Evolutionary conservation across 2,888 invertebrate species (phyloP).

Genomic region (Notodonta ziczac): DNA sequence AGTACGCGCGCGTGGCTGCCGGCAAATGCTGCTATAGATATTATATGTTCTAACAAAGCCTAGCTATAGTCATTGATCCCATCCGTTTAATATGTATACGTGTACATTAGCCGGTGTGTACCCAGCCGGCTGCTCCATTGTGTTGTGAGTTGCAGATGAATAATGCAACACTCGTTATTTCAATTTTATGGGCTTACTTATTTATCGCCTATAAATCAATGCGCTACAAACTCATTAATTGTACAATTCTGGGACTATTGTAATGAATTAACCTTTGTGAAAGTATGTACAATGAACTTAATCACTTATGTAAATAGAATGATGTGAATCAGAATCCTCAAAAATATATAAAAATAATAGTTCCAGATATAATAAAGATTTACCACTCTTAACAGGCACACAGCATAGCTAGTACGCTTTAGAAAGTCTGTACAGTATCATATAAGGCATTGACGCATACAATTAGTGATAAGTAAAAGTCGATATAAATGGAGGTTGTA

Average conservation of each 20-base stretch:
- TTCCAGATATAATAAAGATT: neutral
- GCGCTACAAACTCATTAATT: conserved; percentile 40
- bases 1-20: no score
- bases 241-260: conserved; percentile 40
- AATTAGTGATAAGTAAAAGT: conserved; percentile 20
- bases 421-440: conserved; percentile 44
- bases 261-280: neutral
- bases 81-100: conserved; percentile 45
- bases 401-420: conserved; percentile 18
- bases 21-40: no score
- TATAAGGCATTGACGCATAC: conserved; percentile 28
- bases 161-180: conserved; percentile 62
- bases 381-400: neutral
- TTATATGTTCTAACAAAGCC: neutral
- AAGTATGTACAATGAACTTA: no score
- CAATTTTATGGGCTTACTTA: conserved; percentile 54
- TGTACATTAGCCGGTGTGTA: conserved; percentile 52
- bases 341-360: neutral
- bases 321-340: neutral
- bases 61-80: conserved; percentile 44
- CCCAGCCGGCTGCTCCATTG: conserved; percentile 53
- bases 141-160: conserved; percentile 55
- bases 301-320: conserved; percentile 4
- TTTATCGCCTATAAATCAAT: conserved; percentile 53
- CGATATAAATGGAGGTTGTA: neutral